These are phyloP conservation scores for Decapterus maruadsi DNA, from an alignment of 2,797 vertebrate genomes.

Conservation along the genomic window DNA sequence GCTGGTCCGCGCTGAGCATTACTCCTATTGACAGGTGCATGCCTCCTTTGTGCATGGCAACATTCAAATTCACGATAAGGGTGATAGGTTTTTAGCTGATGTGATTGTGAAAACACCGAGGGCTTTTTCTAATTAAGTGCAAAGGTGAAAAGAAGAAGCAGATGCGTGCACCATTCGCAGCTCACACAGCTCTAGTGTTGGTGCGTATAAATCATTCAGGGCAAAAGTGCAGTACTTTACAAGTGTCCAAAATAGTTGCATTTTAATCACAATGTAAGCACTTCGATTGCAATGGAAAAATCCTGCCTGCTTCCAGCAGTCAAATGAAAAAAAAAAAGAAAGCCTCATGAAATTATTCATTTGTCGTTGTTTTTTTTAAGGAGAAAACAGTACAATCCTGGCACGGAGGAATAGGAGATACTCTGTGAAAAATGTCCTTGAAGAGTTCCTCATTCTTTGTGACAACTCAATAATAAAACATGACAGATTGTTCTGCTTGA, in stretches of 20 bases:
- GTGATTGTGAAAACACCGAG: conserved; percentile 48
- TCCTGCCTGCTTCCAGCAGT: conserved; percentile 29
- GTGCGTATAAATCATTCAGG: conserved; percentile 46
- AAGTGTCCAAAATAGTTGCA: conserved; percentile 39
- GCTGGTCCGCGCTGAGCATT: conserved; percentile 61
- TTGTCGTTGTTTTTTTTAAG: background rate
- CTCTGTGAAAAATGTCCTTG: conserved; percentile 49
- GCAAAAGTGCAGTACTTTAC: conserved; percentile 38
- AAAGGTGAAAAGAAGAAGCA: conserved; percentile 66
- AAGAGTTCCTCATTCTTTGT: conserved; percentile 60
- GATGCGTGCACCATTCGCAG: conserved; percentile 13
- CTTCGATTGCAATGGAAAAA: conserved; percentile 45
- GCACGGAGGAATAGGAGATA: conserved; percentile 23
- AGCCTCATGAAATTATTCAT: conserved; percentile 61
- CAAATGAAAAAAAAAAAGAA: conserved; percentile 27
- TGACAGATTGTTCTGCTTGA: conserved; percentile 53
- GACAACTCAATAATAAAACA: conserved; percentile 70
- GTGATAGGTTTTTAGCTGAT: conserved; percentile 46
- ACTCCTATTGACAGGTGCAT: conserved; percentile 71
- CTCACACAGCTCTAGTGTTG: conserved; percentile 1
- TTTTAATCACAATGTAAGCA: conserved; percentile 49
- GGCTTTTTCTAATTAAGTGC: conserved; percentile 69
- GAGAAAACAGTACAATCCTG: conserved; percentile 35
- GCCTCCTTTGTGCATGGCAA: conserved; percentile 37
- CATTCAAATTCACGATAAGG: conserved; percentile 64